A percentile compares a stretch with the other conserved stretches of the same genome.
phyloP scores from a whole-genome alignment of 1,140 invertebrate species.

The Telenomus remus region DNA sequence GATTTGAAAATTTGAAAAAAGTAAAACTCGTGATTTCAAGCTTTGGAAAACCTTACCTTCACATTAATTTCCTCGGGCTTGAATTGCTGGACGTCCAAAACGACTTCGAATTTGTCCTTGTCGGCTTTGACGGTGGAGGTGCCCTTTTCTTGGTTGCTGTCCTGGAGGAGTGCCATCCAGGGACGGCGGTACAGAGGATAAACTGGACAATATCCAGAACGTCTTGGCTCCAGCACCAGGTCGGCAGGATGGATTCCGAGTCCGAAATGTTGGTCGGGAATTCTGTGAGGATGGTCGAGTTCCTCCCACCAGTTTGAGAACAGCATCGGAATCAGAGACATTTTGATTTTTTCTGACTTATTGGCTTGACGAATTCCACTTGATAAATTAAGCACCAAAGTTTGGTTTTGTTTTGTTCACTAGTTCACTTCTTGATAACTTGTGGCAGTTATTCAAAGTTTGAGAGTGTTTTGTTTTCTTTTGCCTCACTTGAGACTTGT shows the following conservation, averaged over 20 bases:
- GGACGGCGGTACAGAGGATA: conserved; percentile 8
- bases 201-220: conserved; percentile 2
- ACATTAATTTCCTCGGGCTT: conserved; percentile 35
- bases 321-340: conserved; percentile 65
- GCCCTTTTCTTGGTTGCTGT: conserved; percentile 67
- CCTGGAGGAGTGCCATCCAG: conserved; percentile 59
- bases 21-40: not conserved
- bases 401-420: no score
- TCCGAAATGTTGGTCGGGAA: conserved; percentile 65
- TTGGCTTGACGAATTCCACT: not conserved
- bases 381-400: no score
- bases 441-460: not conserved
- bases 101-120: conserved; percentile 20
- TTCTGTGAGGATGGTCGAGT: conserved; percentile 50
- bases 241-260: conserved; percentile 53
- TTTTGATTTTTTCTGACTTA: no score
- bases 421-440: conserved; percentile 8
- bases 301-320: conserved; percentile 61
- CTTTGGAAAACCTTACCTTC: conserved; percentile 5
- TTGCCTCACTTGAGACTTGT: no score
- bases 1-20: not conserved
- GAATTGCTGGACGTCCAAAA: conserved; percentile 26
- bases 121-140: conserved; percentile 19
- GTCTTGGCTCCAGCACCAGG: conserved; percentile 15
- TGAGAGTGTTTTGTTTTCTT: not conserved